Conservation (phyloP, 2,888 invertebrate species). For the Cecidostiba fungosa region DNA sequence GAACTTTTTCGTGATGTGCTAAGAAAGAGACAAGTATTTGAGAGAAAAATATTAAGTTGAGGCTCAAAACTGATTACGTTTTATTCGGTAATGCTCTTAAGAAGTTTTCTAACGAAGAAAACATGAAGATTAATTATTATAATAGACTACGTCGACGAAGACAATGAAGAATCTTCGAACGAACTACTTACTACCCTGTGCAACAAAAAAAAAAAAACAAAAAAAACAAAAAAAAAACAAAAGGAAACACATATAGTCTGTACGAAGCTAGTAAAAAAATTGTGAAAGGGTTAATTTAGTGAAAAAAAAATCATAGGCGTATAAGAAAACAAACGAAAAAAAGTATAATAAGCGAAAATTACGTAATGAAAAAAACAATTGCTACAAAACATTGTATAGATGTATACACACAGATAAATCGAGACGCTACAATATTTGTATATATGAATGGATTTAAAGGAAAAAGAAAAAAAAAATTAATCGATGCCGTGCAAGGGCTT, state of each 20-base stretch:
- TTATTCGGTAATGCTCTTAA: slow-evolving; percentile 7
- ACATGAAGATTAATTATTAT: slow-evolving; percentile 46
- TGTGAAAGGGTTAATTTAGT: slow-evolving; percentile 53
- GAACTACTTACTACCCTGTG: slow-evolving; percentile 51
- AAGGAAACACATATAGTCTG: slow-evolving; percentile 50
- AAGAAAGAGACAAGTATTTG: slow-evolving; percentile 16
- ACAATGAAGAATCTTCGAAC: slow-evolving; percentile 35
- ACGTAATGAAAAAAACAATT: slow-evolving; percentile 46
- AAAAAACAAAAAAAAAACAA: slow-evolving; percentile 26
- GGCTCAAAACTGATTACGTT: slow-evolving; percentile 42
- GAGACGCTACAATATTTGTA: slow-evolving; percentile 73
- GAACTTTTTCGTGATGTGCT: slow-evolving; percentile 74
- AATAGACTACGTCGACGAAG: slow-evolving; percentile 56
- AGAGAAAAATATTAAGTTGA: slow-evolving; percentile 46
- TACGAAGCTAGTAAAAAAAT: slow-evolving; percentile 54
- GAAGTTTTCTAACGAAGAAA: slow-evolving; percentile 1
- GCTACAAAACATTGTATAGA: slow-evolving; percentile 66
- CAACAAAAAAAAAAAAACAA: slow-evolving; percentile 22
- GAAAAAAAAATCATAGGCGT: slow-evolving; percentile 17
- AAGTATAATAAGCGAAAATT: not conserved
- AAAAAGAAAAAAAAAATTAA: slow-evolving; percentile 51
- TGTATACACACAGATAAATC: slow-evolving; percentile 64
- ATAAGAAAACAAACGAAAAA: slow-evolving; percentile 30
- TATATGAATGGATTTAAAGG: slow-evolving; percentile 67
- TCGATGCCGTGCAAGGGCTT: slow-evolving; percentile 67